A percentile compares a stretch with the other conserved stretches of the same genome.
phyloP scores from a whole-genome alignment of 2,113 vertebrate genomes.

The Antechinus flavipes region DNA sequence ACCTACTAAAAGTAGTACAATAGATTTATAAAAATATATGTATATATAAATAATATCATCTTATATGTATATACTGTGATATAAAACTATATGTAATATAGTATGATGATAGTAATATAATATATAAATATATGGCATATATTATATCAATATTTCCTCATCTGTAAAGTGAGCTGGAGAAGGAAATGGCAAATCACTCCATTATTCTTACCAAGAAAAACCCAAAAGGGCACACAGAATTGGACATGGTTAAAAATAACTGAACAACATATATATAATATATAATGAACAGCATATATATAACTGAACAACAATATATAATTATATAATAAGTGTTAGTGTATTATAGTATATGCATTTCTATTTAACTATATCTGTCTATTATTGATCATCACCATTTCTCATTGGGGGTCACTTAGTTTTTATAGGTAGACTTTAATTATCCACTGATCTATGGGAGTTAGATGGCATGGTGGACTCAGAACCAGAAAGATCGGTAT shows the following conservation, averaged over 20 bases:
- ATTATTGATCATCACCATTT: background rate
- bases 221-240: background rate
- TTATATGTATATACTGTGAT: background rate
- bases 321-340: background rate
- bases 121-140: background rate
- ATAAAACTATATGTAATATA: background rate
- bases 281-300: too few species aligned
- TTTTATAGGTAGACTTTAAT: background rate
- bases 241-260: background rate
- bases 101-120: background rate
- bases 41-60: too few species aligned
- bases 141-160: background rate
- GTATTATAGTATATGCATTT: background rate
- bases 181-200: background rate
- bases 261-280: too few species aligned
- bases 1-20: background rate
- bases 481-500: background rate
- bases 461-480: background rate
- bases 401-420: background rate
- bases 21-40: background rate
- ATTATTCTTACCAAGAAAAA: background rate
- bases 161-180: too few species aligned
- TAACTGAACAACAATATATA: background rate
- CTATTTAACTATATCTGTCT: too few species aligned
- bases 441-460: background rate